These are phyloP conservation scores for Bimastos eiseni DNA, from an alignment of 2,888 invertebrate species.

Conservation along the genomic window DNA sequence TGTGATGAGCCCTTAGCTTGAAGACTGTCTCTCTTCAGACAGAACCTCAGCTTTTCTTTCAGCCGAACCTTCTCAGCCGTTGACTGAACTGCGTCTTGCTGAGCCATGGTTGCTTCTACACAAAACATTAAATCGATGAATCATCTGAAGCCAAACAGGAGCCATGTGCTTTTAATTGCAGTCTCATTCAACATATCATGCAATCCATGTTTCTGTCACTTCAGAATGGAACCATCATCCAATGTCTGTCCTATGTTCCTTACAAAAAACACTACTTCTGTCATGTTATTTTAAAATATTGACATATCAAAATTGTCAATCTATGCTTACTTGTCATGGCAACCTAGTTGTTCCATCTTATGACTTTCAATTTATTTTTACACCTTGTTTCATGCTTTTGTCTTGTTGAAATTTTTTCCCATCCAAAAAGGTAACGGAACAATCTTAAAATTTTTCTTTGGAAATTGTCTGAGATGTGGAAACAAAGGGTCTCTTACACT, in stretches of 20 bases:
- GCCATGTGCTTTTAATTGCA: background rate
- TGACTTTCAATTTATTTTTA: too few species aligned
- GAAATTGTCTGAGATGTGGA: background rate
- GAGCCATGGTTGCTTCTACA: background rate
- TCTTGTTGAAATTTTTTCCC: background rate
- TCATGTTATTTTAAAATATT: too few species aligned
- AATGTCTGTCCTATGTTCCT: too few species aligned
- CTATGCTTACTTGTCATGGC: too few species aligned
- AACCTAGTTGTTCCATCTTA: too few species aligned
- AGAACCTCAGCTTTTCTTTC: constrained; percentile 65
- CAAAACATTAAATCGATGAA: background rate
- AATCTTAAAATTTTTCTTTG: background rate
- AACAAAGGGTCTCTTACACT: background rate
- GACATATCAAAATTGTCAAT: too few species aligned
- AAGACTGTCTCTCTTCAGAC: constrained; percentile 77
- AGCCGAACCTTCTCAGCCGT: constrained; percentile 28
- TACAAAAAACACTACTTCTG: too few species aligned
- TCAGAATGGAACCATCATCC: too few species aligned
- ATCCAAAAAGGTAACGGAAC: background rate
- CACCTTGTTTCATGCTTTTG: background rate
- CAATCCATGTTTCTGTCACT: too few species aligned
- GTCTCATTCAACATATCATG: too few species aligned
- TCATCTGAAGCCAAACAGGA: background rate
- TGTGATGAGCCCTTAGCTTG: constrained; percentile 71
- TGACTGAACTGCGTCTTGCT: background rate